Conservation (phyloP, 2,888 invertebrate genomes). For the Pammene fasciana region DNA sequence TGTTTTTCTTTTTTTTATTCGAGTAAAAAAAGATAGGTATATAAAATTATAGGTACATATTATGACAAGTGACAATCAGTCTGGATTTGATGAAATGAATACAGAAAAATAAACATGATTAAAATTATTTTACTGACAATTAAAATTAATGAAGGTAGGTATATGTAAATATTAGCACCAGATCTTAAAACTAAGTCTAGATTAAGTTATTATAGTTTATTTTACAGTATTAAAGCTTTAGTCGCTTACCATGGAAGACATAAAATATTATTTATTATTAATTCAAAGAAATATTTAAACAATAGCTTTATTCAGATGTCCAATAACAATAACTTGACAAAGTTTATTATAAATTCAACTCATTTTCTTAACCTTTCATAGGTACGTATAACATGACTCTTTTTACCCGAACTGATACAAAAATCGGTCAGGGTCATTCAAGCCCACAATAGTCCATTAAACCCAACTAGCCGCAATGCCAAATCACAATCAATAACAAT, state of each 20-base stretch:
- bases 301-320: background rate
- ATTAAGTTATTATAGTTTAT: constrained; percentile 54
- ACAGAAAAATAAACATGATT: background rate
- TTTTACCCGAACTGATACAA: background rate
- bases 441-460: constrained; percentile 3
- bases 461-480: constrained; percentile 1
- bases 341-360: background rate
- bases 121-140: background rate
- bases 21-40: no score
- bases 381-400: background rate
- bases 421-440: constrained; percentile 8
- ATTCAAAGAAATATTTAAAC: background rate
- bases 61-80: constrained; percentile 13
- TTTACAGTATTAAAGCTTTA: constrained; percentile 73
- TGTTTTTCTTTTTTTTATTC: no score
- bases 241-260: constrained; percentile 71
- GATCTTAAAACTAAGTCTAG: constrained; percentile 45
- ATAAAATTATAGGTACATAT: no score
- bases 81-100: background rate
- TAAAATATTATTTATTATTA: constrained; percentile 6
- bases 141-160: constrained; percentile 4
- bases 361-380: background rate
- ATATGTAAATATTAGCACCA: constrained; percentile 54
- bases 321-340: background rate
- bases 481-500: constrained; percentile 33